Percentiles rank a stretch among this genome's conserved stretches.
phyloP scores from a whole-genome alignment of 2,113 vertebrate genomes.

The Gallinago undulata region DNA sequence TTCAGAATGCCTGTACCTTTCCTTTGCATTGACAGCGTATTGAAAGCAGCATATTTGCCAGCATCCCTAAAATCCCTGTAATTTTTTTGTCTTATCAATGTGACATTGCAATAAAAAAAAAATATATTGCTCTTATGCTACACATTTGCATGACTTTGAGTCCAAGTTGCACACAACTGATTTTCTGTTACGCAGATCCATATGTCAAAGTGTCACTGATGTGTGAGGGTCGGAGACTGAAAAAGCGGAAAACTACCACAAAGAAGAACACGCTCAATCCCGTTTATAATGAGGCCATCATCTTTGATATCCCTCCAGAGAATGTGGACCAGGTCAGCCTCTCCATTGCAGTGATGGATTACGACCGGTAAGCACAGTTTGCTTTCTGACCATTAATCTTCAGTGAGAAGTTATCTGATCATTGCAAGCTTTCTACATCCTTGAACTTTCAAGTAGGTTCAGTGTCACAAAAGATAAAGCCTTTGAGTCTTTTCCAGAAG shows the following conservation, averaged over 20 bases:
- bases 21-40: not conserved
- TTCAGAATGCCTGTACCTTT: not conserved
- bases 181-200: conserved; percentile 79
- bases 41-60: not conserved
- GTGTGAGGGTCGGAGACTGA: conserved; percentile 92
- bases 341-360: conserved; percentile 97
- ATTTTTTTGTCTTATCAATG: not conserved
- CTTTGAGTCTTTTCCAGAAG: not conserved
- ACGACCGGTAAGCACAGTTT: conserved; percentile 85
- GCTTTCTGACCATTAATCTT: not conserved
- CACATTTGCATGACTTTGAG: not conserved
- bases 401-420: not conserved
- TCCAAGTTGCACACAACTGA: not conserved
- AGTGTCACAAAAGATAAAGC: not conserved
- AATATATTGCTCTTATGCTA: not conserved
- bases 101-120: not conserved
- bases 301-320: conserved; percentile 98
- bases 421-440: not conserved
- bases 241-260: conserved; percentile 95
- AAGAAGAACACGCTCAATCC: conserved; percentile 97
- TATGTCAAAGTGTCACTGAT: conserved; percentile 98
- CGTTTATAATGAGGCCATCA: conserved; percentile 94
- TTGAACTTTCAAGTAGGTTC: not conserved
- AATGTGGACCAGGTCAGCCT: conserved; percentile 98
- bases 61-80: not conserved